Conservation (phyloP, 1,140 invertebrate genomes). For the Halesus radiatus region DNA sequence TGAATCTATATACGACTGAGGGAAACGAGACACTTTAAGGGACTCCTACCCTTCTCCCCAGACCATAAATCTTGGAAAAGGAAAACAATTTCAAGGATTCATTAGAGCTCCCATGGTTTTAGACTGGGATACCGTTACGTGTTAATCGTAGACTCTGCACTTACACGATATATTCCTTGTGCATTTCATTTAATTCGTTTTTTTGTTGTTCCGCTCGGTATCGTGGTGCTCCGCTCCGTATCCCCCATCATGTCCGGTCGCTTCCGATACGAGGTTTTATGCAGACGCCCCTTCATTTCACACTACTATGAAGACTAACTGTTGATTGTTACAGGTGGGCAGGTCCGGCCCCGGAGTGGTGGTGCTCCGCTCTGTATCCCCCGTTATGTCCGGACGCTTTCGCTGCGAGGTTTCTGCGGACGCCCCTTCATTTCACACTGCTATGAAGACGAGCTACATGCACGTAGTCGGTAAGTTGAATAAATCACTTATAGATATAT, state of each 20-base stretch:
- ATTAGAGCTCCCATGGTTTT: no score
- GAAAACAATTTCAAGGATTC: no score
- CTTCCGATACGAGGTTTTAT: constrained; percentile 89
- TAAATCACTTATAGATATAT: neutral
- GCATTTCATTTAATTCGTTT: no score
- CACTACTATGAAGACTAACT: constrained; percentile 84
- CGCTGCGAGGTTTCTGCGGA: constrained; percentile 91
- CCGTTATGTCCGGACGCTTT: constrained; percentile 83
- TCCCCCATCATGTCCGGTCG: constrained; percentile 81
- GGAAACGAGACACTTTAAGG: no score
- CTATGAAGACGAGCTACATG: constrained; percentile 86
- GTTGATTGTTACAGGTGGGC: constrained; percentile 77
- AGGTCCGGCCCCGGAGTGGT: constrained; percentile 83
- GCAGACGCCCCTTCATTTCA: constrained; percentile 89
- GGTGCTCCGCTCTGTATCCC: constrained; percentile 79
- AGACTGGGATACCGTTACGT: no score
- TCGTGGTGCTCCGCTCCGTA: constrained; percentile 81
- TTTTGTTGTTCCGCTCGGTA: constrained; percentile 83
- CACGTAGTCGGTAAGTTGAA: constrained; percentile 81
- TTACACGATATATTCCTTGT: no score
- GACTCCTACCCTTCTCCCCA: no score
- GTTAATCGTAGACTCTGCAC: no score
- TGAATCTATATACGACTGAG: no score
- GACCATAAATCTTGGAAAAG: no score
- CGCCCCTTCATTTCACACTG: constrained; percentile 83